Evolutionary conservation across 2,797 vertebrate genomes (phyloP).

Genomic region (Gymnoscopelus braueri): DNA sequence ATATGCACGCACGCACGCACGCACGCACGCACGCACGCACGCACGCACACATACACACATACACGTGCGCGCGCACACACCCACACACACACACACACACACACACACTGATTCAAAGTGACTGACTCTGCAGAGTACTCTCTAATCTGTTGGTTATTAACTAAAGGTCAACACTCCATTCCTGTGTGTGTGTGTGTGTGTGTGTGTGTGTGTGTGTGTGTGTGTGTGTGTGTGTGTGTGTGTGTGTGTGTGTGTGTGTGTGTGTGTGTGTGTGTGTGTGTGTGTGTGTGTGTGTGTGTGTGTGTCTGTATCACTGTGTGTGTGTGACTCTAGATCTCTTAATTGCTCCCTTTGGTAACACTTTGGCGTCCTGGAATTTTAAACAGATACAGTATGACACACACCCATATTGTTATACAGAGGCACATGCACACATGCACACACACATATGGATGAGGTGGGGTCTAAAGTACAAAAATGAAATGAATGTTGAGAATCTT

Average conservation of each 20-base stretch:
- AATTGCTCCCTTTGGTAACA: no score
- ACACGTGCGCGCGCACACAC: neutral
- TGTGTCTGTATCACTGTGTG: no score
- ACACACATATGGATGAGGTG: neutral
- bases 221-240: constrained; percentile 9
- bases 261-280: no score
- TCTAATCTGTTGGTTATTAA: constrained; percentile 7
- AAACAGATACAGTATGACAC: neutral
- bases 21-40: neutral
- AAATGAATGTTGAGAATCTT: no score
- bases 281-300: no score
- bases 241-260: neutral
- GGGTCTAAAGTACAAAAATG: no score
- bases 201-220: constrained; percentile 1
- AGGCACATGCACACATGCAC: neutral
- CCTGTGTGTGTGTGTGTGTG: constrained; percentile 10
- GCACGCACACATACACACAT: neutral
- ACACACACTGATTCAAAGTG: neutral
- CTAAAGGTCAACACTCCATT: neutral
- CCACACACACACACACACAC: constrained; percentile 10
- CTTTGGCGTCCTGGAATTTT: no score
- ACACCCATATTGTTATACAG: neutral
- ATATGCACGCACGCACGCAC: no score
- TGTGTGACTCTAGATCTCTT: no score
- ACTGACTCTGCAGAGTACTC: constrained; percentile 10